Conservation (phyloP, 1,140 invertebrate species). For the Eueides isabella region DNA sequence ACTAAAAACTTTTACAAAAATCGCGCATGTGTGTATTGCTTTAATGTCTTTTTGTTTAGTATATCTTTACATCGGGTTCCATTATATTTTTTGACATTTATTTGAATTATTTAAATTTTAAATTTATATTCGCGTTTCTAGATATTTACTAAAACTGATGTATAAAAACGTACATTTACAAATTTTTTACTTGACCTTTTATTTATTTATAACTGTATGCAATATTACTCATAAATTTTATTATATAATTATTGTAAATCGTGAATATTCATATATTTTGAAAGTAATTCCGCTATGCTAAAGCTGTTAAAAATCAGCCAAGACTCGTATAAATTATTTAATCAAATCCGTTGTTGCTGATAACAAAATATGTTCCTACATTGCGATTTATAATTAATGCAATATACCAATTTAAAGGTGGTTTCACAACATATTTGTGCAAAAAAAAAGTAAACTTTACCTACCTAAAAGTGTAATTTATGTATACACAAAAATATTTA, state of each 20-base stretch:
- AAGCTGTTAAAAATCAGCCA: background rate
- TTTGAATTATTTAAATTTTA: background rate
- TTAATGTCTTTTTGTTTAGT: background rate
- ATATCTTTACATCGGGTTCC: background rate
- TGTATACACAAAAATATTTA: no score
- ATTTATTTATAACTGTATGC: background rate
- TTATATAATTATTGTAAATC: slow-evolving; percentile 2
- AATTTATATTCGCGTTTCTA: background rate
- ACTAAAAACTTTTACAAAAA: background rate
- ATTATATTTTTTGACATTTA: background rate
- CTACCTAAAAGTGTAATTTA: no score
- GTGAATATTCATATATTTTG: slow-evolving; percentile 16
- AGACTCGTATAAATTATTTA: background rate
- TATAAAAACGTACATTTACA: background rate
- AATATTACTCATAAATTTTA: background rate
- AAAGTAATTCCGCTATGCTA: slow-evolving; percentile 13
- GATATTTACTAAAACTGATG: background rate
- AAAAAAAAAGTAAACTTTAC: background rate
- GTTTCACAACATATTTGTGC: background rate
- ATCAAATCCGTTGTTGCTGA: slow-evolving; percentile 2
- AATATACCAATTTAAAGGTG: background rate
- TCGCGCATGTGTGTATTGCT: background rate
- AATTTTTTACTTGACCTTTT: slow-evolving; percentile 1
- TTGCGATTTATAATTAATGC: background rate
- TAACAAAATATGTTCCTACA: slow-evolving; percentile 1